Conservation (phyloP, 1,140 invertebrate species). For the Holcopasites calliopsidis region DNA sequence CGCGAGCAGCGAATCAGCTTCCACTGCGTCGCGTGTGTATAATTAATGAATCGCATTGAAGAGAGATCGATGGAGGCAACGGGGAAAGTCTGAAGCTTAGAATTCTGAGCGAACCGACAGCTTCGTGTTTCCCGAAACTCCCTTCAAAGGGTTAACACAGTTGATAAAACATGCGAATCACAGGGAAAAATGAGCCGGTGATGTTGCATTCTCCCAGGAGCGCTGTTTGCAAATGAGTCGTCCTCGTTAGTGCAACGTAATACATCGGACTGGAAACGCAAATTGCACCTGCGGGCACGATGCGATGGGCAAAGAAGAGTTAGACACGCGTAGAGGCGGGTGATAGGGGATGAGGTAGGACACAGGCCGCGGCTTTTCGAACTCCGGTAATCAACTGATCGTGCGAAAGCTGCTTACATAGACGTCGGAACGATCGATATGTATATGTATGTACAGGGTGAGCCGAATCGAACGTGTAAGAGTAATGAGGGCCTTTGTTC, state of each 20-base stretch:
- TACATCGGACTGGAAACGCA: slow-evolving; percentile 33
- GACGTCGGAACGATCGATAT: slow-evolving; percentile 22
- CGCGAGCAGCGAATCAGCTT: neutral
- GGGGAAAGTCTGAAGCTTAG: neutral
- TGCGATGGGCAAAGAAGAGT: slow-evolving; percentile 20
- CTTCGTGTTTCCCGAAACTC: neutral
- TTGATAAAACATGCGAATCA: slow-evolving; percentile 14
- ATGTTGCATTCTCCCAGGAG: slow-evolving; percentile 13
- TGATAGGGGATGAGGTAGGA: neutral
- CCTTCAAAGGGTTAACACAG: too few relatives aligned
- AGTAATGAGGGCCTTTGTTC: slow-evolving; percentile 33
- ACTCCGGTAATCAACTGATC: slow-evolving; percentile 45
- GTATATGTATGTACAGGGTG: neutral
- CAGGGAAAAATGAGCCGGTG: slow-evolving; percentile 8
- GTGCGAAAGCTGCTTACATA: slow-evolving; percentile 35
- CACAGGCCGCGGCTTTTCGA: slow-evolving; percentile 31
- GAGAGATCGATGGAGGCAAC: neutral
- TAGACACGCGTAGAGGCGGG: slow-evolving; percentile 10
- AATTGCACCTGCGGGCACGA: slow-evolving; percentile 44
- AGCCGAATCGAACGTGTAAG: slow-evolving; percentile 31
- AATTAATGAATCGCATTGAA: neutral
- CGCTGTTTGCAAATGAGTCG: slow-evolving; percentile 49
- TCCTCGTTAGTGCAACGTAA: slow-evolving; percentile 48
- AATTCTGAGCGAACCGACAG: neutral
- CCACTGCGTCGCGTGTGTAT: neutral